phyloP scores from a whole-genome alignment of 2,797 vertebrate genomes.

The Pristis pectinata region DNA sequence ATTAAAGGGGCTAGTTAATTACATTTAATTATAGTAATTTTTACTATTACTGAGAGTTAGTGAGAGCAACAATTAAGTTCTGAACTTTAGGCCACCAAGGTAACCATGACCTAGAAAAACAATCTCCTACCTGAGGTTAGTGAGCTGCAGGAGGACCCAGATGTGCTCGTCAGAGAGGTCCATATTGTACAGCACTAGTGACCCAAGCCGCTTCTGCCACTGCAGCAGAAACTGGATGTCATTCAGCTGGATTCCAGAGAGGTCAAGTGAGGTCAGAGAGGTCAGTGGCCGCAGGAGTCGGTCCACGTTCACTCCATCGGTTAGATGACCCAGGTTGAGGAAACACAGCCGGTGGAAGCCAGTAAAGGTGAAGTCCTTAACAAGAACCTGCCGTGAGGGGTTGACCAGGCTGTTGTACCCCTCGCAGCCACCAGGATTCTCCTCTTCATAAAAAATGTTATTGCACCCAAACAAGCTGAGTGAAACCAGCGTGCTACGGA shows the following conservation, averaged over 20 bases:
- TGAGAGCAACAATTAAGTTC: background rate
- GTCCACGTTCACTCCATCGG: slow-evolving; percentile 75
- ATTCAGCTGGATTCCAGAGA: slow-evolving; percentile 77
- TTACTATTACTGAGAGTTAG: no score
- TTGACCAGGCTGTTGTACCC: slow-evolving; percentile 67
- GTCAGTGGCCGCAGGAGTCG: slow-evolving; percentile 72
- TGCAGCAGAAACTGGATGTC: slow-evolving; percentile 78
- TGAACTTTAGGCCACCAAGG: background rate
- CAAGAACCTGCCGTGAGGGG: slow-evolving; percentile 70
- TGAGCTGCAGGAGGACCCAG: slow-evolving; percentile 74
- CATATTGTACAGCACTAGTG: slow-evolving; percentile 91
- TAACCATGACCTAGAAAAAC: no score
- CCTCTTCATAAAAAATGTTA: slow-evolving; percentile 80
- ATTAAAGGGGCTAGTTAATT: background rate
- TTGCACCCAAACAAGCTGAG: slow-evolving; percentile 88
- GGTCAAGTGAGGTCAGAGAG: slow-evolving; percentile 77
- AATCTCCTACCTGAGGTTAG: slow-evolving; percentile 71
- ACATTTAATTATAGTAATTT: no score
- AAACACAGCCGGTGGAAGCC: slow-evolving; percentile 82
- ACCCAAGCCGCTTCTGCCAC: slow-evolving; percentile 85
- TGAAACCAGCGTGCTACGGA: slow-evolving; percentile 81
- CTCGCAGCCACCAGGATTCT: slow-evolving; percentile 75
- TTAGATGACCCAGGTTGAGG: slow-evolving; percentile 83
- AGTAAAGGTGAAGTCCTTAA: slow-evolving; percentile 85
- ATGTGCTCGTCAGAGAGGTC: slow-evolving; percentile 87